These are phyloP conservation scores for Sitobion miscanthi DNA, from an alignment of 1,140 invertebrate genomes.

Conservation along the genomic window DNA sequence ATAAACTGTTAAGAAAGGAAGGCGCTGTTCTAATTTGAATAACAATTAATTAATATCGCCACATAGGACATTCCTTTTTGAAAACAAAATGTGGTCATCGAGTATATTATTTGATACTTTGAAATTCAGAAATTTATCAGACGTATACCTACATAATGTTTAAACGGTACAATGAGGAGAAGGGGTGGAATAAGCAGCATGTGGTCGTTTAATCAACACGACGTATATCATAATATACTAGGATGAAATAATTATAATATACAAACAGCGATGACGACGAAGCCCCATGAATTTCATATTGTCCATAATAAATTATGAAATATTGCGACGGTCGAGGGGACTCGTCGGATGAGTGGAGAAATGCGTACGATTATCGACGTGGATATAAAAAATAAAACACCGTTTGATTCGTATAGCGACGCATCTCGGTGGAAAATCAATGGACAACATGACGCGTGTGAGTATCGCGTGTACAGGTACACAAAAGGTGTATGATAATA, in stretches of 20 bases:
- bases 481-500: too few species aligned
- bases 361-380: neutral
- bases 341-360: neutral
- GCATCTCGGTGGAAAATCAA: neutral
- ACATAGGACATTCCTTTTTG: too few species aligned
- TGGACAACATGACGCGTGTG: neutral
- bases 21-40: too few species aligned
- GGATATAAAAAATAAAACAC: neutral
- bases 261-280: neutral
- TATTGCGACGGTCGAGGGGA: neutral
- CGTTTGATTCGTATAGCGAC: neutral
- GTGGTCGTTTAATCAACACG: neutral
- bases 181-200: neutral
- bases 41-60: too few species aligned
- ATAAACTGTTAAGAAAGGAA: too few species aligned
- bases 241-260: neutral
- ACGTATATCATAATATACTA: neutral
- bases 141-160: neutral
- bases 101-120: neutral
- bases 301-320: neutral
- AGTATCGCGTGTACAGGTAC: neutral
- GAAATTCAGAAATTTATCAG: neutral
- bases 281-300: neutral
- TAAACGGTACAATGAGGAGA: neutral
- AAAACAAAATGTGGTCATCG: neutral